A percentile compares a stretch with the other conserved stretches of the same genome.
Conservation (phyloP, 1,140 invertebrate species). For the Euborellia annulipes region DNA sequence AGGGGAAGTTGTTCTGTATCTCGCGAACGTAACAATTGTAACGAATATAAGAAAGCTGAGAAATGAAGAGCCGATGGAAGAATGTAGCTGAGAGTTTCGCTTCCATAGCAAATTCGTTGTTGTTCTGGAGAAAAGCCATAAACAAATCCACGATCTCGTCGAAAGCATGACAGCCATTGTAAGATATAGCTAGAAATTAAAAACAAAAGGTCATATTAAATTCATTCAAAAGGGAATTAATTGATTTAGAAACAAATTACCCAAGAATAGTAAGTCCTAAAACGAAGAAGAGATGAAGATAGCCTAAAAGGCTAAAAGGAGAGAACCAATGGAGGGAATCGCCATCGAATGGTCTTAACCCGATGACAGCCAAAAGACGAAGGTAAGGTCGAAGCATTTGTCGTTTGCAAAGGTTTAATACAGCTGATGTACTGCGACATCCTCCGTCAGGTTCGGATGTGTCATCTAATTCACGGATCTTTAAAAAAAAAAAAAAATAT, state of each 20-base stretch:
- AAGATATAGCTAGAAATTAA: too few relatives aligned
- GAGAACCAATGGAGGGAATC: constrained; percentile 39
- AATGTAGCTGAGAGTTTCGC: constrained; percentile 55
- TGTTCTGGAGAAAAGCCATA: constrained; percentile 19
- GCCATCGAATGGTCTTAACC: constrained; percentile 47
- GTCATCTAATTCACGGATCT: constrained; percentile 48
- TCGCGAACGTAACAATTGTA: constrained; percentile 61
- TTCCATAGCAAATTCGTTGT: constrained; percentile 47
- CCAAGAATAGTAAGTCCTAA: constrained; percentile 25
- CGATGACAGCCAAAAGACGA: constrained; percentile 50
- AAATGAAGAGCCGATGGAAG: constrained; percentile 64
- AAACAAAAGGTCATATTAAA: too few relatives aligned
- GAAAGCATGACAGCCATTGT: too few relatives aligned
- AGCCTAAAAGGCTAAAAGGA: constrained; percentile 39
- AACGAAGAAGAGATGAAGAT: constrained; percentile 49
- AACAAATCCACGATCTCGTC: too few relatives aligned
- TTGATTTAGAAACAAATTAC: too few relatives aligned
- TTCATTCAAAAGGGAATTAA: too few relatives aligned
- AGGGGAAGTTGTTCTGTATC: constrained; percentile 78
- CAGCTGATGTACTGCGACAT: constrained; percentile 48
- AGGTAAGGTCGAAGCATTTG: constrained; percentile 63
- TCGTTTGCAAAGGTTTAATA: constrained; percentile 58
- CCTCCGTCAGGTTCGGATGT: constrained; percentile 42
- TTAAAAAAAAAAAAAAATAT: constrained; percentile 15
- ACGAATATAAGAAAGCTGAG: constrained; percentile 54